Evolutionary conservation across 2,888 invertebrate species (phyloP).

Genomic region (Rhagium mordax): DNA sequence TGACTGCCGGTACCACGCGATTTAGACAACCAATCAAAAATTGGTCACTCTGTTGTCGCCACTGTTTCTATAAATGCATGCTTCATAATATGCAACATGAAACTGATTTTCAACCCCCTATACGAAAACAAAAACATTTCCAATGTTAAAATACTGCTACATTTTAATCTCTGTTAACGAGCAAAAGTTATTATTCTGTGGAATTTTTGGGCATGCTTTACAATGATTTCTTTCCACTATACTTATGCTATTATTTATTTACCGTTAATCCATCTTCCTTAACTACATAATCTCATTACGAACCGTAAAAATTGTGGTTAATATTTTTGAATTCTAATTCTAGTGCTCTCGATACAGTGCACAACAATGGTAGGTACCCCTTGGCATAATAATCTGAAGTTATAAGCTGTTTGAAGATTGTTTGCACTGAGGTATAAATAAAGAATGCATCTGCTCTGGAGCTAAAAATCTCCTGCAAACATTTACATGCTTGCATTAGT

Average conservation of each 20-base stretch:
- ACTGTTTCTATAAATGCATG: no score
- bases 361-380: not conserved
- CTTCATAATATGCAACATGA: no score
- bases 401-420: not conserved
- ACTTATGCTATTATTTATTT: not conserved
- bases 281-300: not conserved
- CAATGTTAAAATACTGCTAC: not conserved
- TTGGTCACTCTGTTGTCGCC: no score
- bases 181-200: not conserved
- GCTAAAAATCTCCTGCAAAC: not conserved
- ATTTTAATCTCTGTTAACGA: not conserved
- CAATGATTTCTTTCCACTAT: not conserved
- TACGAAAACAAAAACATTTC: no score
- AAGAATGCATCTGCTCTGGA: not conserved
- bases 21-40: no score
- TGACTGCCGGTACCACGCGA: no score
- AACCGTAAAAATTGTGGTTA: not conserved
- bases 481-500: not conserved
- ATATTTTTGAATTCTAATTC: slow-evolving; percentile 21
- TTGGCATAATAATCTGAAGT: not conserved
- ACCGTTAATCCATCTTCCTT: not conserved
- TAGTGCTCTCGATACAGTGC: slow-evolving; percentile 12
- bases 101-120: no score
- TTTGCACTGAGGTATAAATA: not conserved
- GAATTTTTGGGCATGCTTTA: not conserved